A percentile compares a stretch with the other conserved stretches of the same genome.
Conservation (phyloP, 2,888 invertebrate genomes). For the Drepana falcataria region DNA sequence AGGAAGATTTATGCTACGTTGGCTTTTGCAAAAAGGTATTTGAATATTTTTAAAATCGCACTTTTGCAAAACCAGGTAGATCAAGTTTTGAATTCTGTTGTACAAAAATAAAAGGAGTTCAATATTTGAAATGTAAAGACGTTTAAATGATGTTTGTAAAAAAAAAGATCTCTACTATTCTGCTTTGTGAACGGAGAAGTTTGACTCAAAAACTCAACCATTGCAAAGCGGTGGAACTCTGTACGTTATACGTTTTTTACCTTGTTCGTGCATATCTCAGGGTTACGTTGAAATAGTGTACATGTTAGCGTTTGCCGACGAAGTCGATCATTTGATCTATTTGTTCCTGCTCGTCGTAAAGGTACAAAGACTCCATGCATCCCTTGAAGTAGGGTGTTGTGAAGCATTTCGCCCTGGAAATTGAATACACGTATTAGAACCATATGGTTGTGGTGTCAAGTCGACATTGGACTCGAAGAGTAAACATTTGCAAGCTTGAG, state of each 20-base stretch:
- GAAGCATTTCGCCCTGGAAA: constrained; percentile 87
- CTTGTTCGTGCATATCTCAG: constrained; percentile 39
- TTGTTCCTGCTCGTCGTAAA: constrained; percentile 87
- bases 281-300: constrained; percentile 36
- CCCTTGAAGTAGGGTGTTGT: constrained; percentile 88
- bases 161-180: too few species aligned
- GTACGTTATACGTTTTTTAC: constrained; percentile 28
- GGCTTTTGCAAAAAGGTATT: too few species aligned
- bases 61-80: background rate
- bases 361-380: constrained; percentile 88
- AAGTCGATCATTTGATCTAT: constrained; percentile 89
- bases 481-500: background rate
- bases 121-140: too few species aligned
- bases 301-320: constrained; percentile 81
- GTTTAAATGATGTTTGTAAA: too few species aligned
- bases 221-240: constrained; percentile 43
- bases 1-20: constrained; percentile 9
- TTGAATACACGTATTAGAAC: constrained; percentile 19
- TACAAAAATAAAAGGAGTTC: too few species aligned
- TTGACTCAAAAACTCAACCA: background rate
- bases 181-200: too few species aligned
- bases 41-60: too few species aligned
- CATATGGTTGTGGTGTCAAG: background rate
- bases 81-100: too few species aligned
- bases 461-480: background rate